Conservation (phyloP, 2,113 vertebrate genomes). For the Chloroceryle aenea region DNA sequence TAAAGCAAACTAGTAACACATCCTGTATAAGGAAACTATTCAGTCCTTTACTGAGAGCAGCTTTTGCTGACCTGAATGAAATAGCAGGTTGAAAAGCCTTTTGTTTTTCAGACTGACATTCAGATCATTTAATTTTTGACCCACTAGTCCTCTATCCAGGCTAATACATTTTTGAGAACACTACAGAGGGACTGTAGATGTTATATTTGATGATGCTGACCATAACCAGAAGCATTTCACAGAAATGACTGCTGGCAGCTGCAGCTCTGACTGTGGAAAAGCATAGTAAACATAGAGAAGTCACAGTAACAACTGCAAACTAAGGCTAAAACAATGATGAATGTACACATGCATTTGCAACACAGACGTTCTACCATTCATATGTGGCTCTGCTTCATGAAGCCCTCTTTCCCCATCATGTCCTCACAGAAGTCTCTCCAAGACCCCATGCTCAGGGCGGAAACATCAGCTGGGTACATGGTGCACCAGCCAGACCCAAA, state of each 20-base stretch:
- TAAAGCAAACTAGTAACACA: background rate
- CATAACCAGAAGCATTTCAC: background rate
- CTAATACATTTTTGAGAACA: background rate
- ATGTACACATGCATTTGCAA: background rate
- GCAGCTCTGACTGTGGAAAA: background rate
- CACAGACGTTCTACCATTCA: background rate
- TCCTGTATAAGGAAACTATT: background rate
- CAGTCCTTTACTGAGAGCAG: background rate
- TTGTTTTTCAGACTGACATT: background rate
- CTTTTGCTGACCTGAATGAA: background rate
- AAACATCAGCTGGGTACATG: background rate
- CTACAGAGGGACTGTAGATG: background rate
- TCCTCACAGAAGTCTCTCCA: background rate
- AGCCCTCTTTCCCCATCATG: background rate
- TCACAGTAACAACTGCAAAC: background rate
- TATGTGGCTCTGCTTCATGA: background rate
- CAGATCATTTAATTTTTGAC: background rate
- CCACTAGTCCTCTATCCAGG: background rate
- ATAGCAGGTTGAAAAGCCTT: background rate
- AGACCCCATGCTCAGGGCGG: rapidly evolving
- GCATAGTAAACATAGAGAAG: background rate
- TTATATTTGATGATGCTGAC: background rate
- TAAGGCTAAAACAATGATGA: background rate
- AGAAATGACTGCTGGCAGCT: background rate
- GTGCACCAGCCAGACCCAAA: background rate